Evolutionary conservation across 2,888 invertebrate genomes (phyloP), one percentile per base, ranked within the genome.

Genomic region (Pherbina coryleti): DNA sequence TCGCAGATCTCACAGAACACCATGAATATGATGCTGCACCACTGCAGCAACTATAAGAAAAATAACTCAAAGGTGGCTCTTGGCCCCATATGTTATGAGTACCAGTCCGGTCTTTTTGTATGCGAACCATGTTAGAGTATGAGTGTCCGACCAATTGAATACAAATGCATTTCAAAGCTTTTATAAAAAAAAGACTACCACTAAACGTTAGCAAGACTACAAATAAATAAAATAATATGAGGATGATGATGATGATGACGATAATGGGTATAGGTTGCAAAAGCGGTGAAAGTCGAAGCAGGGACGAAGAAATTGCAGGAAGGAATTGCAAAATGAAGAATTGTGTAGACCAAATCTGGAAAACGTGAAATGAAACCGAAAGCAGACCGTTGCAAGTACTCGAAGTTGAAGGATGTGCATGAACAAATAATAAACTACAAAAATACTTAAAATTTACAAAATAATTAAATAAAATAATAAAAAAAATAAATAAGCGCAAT

Each of bases 341-440:
- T 19, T 22, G 55, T 8, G 8, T 17, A 66, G 34, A 19, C 5
- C 5, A 44, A 44, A 44, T 28, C 60, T 25, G 28, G 28, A 19
- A 60, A 28, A 25, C 11, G 19, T 28, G 28, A 60, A 25, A 17
- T 31, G 25, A 60, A 60, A 34, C n/a, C 66, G 37, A 28, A 31
- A n/a, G 37, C 66, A 66, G 31, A 34, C 19, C 37, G 34, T 22
- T 66, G 66, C 66, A 66, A 34, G 66, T 66, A 19, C 34, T 37
- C 19, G 66, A 19, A 28, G 28, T n/a, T 19, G 66, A 37, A 66
- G 66, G 66, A 66, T 34, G 66, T 66, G 66, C 19, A n/a, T n/a
- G 66, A 34, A 2, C 3, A 28, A 9, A 11, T 28, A n/a, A 8
- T 28, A 28, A 7, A 9, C 3, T 66, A 34, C 37, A 28, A 66